A percentile compares a stretch with the other conserved stretches of the same genome.
phyloP scores from a whole-genome alignment of 64 coral and sea anemone genomes.

The Astreopora myriophthalma region DNA sequence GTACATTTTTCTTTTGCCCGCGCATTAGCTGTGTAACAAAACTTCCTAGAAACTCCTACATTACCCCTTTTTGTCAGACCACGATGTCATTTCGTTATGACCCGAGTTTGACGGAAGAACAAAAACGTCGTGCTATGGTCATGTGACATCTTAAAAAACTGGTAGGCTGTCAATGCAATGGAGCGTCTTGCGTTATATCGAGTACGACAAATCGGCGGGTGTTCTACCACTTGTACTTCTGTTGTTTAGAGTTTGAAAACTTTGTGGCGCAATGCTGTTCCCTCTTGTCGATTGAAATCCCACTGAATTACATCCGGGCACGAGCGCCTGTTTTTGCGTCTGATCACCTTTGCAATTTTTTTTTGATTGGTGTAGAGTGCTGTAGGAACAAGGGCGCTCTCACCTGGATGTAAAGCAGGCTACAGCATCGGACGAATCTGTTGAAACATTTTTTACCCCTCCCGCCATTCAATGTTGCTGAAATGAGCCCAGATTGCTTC shows the following conservation, averaged over 20 bases:
- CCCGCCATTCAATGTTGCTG: constrained; percentile 21
- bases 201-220: background rate
- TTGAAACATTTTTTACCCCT: constrained; percentile 28
- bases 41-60: constrained; percentile 30
- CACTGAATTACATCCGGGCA: constrained; percentile 17
- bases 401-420: constrained; percentile 21
- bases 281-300: constrained; percentile 10
- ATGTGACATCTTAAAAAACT: constrained; percentile 22
- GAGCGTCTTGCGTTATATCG: background rate
- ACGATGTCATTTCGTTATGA: constrained; percentile 6
- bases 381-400: constrained; percentile 2
- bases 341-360: constrained; percentile 22
- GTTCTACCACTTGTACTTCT: constrained; percentile 22
- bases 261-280: constrained; percentile 19
- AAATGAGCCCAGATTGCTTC: constrained; percentile 4
- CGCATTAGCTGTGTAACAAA: constrained; percentile 21
- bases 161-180: constrained; percentile 19
- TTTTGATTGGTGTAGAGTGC: constrained; percentile 21
- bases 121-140: constrained; percentile 17
- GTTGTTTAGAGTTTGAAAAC: constrained; percentile 23
- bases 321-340: constrained; percentile 12
- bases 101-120: background rate
- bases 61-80: background rate
- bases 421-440: constrained; percentile 22
- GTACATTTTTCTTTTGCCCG: constrained; percentile 34